Evolutionary conservation across 2,797 vertebrate species (phyloP), one percentile per base, ranked within the genome.

Genomic region (Petrocephalus sullivani): DNA sequence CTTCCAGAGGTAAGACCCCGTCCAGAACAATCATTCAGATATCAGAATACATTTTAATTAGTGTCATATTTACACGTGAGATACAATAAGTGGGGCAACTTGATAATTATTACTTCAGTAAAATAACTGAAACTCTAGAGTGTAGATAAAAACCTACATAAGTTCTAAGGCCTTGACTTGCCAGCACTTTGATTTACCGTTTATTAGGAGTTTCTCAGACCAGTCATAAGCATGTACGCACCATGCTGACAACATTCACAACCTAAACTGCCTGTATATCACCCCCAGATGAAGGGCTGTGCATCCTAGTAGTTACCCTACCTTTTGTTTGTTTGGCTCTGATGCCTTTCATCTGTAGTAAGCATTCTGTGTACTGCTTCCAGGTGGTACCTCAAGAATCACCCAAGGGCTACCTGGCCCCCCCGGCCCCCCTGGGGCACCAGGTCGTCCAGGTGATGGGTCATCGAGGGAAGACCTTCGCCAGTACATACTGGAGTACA

Each of bases 401-500:
- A 87, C 90, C 4, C 86, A 92, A 85, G 95, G 92, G 0, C 95
- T 92, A 7, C 95, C 96, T 0, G 97, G 97, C 2, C 93, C 93
- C 37, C 94, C 97, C n/a, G 97, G 97, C 87, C 95, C 94, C 1
- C 93, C 94, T 12, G 96, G 96, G 33, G 93, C 93, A 82, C 90
- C 96, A 28, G 95, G 96, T 0, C 91, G 92, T 90, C 87, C 90
- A 14, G 95, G 95, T 75, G 92, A 89, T 78, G 83, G 87, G 3
- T 89, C 86, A 75, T 92, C 93, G 41, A 94, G 93, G 81, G 85
- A 41, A 23, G 97, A 98, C 87, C 95, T 98, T 92, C 97, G 94
- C 33, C 97, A 95, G 88, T 98, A 98, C 91, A 91, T 99, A 86
- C 88, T 90, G 0, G 97, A 98, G 33, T 99, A 98, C 91, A 92